phyloP scores from a whole-genome alignment of 2,797 vertebrate species.

The Emydoidea blandingii region DNA sequence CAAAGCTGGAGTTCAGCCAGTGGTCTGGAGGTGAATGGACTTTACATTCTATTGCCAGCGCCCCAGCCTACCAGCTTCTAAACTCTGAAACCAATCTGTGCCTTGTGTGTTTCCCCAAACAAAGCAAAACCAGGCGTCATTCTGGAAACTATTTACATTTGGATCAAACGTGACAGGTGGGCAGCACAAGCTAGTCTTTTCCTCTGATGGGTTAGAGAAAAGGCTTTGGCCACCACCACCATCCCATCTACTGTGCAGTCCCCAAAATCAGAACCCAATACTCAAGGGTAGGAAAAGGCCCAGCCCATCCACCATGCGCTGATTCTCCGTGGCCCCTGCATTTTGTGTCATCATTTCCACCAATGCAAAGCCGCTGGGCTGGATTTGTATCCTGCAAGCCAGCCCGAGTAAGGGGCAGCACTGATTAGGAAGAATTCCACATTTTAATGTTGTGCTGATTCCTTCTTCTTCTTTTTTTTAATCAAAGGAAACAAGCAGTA shows the following conservation, averaged over 20 bases:
- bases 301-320: neutral
- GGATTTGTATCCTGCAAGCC: neutral
- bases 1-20: neutral
- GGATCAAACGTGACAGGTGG: accelerated
- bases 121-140: neutral
- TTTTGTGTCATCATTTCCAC: neutral
- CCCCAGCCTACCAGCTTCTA: neutral
- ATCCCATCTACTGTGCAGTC: accelerated
- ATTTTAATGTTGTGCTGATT: neutral
- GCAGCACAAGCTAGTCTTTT: neutral
- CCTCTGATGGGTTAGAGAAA: neutral
- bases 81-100: slow-evolving; percentile 60
- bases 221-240: accelerated
- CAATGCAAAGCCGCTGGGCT: neutral
- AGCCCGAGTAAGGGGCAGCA: neutral
- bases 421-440: neutral
- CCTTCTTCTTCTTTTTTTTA: neutral
- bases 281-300: neutral
- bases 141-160: neutral
- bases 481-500: neutral
- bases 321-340: neutral
- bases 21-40: neutral
- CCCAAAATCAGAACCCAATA: neutral
- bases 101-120: slow-evolving; percentile 23
- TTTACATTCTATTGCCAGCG: neutral